phyloP scores from a whole-genome alignment of 2,888 invertebrate genomes.

The Tetropium fuscum region DNA sequence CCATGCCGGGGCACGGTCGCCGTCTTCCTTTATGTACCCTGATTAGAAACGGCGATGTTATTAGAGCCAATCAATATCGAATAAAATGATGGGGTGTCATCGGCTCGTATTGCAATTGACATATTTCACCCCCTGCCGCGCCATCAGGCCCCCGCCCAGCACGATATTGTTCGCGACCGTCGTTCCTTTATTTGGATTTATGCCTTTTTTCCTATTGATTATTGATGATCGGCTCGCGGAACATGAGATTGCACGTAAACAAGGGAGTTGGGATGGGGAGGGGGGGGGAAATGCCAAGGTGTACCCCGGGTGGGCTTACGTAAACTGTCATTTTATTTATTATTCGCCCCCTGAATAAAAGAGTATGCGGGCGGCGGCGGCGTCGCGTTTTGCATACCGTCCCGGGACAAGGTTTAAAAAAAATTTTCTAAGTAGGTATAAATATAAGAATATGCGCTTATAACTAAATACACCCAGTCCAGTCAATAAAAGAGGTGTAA shows the following conservation, averaged over 20 bases:
- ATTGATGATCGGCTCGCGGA: slow-evolving; percentile 5
- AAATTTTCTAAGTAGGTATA: too few species aligned
- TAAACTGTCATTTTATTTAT: neutral
- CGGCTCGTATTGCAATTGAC: slow-evolving; percentile 47
- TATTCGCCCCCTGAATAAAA: too few species aligned
- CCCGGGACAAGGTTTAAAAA: too few species aligned
- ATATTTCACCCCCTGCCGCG: slow-evolving; percentile 21
- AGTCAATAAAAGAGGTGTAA: too few species aligned
- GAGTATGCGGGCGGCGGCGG: too few species aligned
- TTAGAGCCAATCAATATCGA: slow-evolving; percentile 47
- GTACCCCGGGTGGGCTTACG: neutral
- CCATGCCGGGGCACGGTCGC: slow-evolving; percentile 6
- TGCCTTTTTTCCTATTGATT: slow-evolving; percentile 2
- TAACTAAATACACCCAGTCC: too few species aligned
- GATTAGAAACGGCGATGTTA: slow-evolving; percentile 13
- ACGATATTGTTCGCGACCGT: neutral
- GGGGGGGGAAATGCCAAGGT: neutral
- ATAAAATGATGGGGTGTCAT: slow-evolving; percentile 49
- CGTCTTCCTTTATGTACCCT: slow-evolving; percentile 22
- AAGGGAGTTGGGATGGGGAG: neutral
- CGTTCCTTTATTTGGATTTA: slow-evolving; percentile 18
- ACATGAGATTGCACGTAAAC: neutral
- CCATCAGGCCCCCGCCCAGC: slow-evolving; percentile 5
- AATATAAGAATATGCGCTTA: too few species aligned
- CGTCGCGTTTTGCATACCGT: too few species aligned